Base-by-base conservation (phyloP, 64 coral and sea anemone species). In the Actinia equina region DNA sequence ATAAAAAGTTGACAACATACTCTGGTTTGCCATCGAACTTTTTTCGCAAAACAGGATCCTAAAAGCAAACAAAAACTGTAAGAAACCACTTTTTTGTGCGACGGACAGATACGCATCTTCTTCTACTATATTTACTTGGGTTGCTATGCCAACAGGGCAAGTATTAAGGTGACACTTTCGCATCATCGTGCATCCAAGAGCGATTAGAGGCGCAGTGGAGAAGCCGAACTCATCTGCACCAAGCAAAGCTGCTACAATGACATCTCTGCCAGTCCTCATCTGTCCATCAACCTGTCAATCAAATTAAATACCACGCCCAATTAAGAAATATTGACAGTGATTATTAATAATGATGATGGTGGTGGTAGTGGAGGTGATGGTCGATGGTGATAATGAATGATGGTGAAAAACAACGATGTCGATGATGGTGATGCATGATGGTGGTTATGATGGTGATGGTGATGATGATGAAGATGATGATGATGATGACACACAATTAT, bases 21-120 rank as follows among this genome's bases (percentile, higher is more conserved):
- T 98, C 96, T 14, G 96, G 96, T 88, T 98, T 94, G 6, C 96
- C 96, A 16, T 91, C 96, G 88, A 98, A 98, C 46, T 98, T 98
- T 87, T 98, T 98, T 27, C 96, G 85, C 25, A 98, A 84, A 19
- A 94, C 85, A 17, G 96, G 96, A 77, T 98, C 96, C 96, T 98
- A 14, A 74, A 74, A 16, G 20, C 10, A 15, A 41, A n/a, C 8
- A n/a, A 7, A 65, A 65, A 65, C 7, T n/a, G n/a, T 9, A 7
- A 65, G 22, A 65, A 65, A 23, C 0, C 59, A 16, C 15, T 23
- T n/a, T 23, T 65, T 65, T 86, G 37, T 13, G 1, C n/a, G 45
- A 64, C 63, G 1, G 22, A 86, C 7, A 16, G 41, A 43, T 27
- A 49, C 13, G 44, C 8, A 10, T 42, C 17, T n/a, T 65, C 19